Percentiles rank a stretch among this genome's conserved stretches.
phyloP scores from a whole-genome alignment of 37 sponge, comb jelly and placozoan species.

The Axinella damicornis region DNA sequence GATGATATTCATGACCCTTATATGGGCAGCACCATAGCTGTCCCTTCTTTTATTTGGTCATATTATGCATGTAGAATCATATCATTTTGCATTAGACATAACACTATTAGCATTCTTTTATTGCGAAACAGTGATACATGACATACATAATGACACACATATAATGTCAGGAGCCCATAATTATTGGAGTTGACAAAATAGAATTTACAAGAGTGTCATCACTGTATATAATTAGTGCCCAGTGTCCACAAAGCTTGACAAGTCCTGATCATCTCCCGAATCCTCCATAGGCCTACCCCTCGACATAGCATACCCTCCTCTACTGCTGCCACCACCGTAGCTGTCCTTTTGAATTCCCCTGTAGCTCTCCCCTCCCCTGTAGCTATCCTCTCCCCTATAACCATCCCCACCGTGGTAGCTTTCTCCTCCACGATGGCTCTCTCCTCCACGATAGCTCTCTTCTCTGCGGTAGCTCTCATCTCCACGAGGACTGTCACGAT shows the following conservation, averaged over 20 bases:
- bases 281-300: conserved; percentile 4
- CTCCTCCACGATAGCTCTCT: not conserved
- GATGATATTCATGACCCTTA: too few relatives aligned
- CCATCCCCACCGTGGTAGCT: not conserved
- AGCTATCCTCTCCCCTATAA: not conserved
- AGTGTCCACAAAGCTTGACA: conserved; percentile 2
- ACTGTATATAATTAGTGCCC: not conserved
- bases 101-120: too few relatives aligned
- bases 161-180: too few relatives aligned
- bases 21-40: too few relatives aligned
- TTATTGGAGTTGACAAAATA: too few relatives aligned
- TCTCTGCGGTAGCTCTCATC: not conserved
- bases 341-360: not conserved
- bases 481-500: not conserved
- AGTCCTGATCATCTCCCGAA: conserved; percentile 1
- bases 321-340: not conserved
- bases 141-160: too few relatives aligned
- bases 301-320: conserved; percentile 8
- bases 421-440: not conserved
- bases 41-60: too few relatives aligned
- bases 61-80: too few relatives aligned
- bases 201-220: too few relatives aligned
- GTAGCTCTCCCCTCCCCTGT: not conserved
- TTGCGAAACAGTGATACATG: too few relatives aligned
- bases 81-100: too few relatives aligned